A percentile compares a stretch with the other conserved stretches of the same genome.
Conservation (phyloP, 2,888 invertebrate species). For the Ctena decussata region DNA sequence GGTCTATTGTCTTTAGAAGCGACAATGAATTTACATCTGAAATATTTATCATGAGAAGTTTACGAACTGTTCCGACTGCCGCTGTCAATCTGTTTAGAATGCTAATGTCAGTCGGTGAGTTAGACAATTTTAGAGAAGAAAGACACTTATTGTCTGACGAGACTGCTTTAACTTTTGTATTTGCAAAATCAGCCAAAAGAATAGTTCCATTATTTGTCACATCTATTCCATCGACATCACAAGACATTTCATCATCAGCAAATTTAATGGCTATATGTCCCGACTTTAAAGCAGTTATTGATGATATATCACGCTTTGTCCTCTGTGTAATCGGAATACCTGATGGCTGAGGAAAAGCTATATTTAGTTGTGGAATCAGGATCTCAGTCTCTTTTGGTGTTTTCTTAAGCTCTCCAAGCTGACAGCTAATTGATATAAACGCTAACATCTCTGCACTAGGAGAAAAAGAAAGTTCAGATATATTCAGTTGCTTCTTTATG, state of each 20-base stretch:
- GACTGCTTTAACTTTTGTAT: neutral
- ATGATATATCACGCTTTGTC: too few species aligned
- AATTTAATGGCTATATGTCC: neutral
- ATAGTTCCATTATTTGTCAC: neutral
- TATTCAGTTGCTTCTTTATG: too few species aligned
- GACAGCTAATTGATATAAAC: too few species aligned
- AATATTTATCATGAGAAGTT: neutral
- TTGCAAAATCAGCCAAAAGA: neutral
- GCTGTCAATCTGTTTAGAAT: neutral
- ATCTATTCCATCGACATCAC: neutral
- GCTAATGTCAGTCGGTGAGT: neutral
- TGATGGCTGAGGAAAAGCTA: too few species aligned
- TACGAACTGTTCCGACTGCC: neutral
- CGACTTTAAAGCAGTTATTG: neutral
- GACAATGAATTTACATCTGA: neutral
- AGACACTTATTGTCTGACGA: neutral
- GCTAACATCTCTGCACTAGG: too few species aligned
- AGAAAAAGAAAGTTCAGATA: too few species aligned
- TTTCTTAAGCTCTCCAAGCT: too few species aligned
- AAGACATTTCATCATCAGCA: neutral
- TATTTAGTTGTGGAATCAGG: too few species aligned
- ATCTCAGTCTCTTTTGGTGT: too few species aligned
- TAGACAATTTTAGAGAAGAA: neutral
- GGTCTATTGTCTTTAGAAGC: neutral
- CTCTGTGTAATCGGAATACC: too few species aligned